Evolutionary conservation across 2,888 invertebrate species (phyloP).

Genomic region (Conomelus anceps): DNA sequence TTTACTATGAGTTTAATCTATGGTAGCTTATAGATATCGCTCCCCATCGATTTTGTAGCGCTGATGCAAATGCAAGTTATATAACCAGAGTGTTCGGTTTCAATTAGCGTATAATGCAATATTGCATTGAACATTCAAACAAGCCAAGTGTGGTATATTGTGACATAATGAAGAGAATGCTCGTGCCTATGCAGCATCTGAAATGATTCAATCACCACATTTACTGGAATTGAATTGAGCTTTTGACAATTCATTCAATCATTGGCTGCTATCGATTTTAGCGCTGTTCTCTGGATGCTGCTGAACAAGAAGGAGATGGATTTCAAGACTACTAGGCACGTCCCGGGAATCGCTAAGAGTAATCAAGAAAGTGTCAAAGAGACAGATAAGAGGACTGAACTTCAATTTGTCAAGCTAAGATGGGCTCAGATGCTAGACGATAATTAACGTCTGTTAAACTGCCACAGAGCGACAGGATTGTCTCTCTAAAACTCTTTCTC

Average conservation of each 20-base stretch:
- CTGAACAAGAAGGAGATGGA: neutral
- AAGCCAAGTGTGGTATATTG: no score
- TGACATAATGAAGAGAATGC: no score
- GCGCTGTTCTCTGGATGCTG: no score
- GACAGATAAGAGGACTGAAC: neutral
- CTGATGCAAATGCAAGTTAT: no score
- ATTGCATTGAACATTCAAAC: no score
- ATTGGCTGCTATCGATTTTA: neutral
- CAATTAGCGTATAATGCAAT: no score
- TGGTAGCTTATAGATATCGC: no score
- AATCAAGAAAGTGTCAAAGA: neutral
- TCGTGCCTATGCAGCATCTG: no score
- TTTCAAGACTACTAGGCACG: neutral
- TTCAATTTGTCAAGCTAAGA: neutral
- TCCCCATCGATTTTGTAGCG: no score
- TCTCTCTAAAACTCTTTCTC: neutral
- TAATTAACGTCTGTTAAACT: neutral
- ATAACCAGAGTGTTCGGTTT: no score
- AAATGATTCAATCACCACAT: neutral
- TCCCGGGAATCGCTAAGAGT: neutral
- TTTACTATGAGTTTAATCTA: no score
- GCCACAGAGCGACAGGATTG: neutral
- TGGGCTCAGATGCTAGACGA: neutral
- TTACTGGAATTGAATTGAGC: neutral
- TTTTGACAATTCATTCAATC: neutral